phyloP scores from a whole-genome alignment of 2,797 vertebrate species.

The Parauchenoglanis punctatus region DNA sequence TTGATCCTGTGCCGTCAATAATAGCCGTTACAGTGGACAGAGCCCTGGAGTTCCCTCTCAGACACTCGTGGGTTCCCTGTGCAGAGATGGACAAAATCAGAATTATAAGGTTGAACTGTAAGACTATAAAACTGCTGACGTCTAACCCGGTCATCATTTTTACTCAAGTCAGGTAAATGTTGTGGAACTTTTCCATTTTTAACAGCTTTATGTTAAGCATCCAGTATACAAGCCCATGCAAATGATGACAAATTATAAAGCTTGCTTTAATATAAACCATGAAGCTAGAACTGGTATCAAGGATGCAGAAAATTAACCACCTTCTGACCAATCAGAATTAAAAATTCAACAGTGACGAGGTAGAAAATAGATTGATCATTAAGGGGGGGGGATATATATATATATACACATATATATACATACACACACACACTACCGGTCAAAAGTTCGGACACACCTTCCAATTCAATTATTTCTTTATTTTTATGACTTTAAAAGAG shows the following conservation, averaged over 20 bases:
- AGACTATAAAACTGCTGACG: neutral
- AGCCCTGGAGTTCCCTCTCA: conserved; percentile 91
- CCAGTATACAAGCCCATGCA: too few relatives aligned
- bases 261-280: neutral
- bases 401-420: too few relatives aligned
- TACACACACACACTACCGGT: too few relatives aligned
- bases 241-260: too few relatives aligned
- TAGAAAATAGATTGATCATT: neutral
- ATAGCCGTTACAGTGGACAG: conserved; percentile 94
- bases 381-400: too few relatives aligned
- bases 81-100: conserved; percentile 21
- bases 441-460: too few relatives aligned
- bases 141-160: neutral
- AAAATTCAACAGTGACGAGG: neutral
- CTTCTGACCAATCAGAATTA: neutral
- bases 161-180: neutral
- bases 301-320: neutral
- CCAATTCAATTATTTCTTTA: too few relatives aligned
- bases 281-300: too few relatives aligned
- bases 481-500: too few relatives aligned
- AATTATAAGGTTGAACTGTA: neutral
- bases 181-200: too few relatives aligned
- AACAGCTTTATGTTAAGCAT: too few relatives aligned
- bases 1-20: conserved; percentile 93
- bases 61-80: conserved; percentile 91